phyloP scores from a whole-genome alignment of 2,888 invertebrate species.

The Himalopsyche tibetana region DNA sequence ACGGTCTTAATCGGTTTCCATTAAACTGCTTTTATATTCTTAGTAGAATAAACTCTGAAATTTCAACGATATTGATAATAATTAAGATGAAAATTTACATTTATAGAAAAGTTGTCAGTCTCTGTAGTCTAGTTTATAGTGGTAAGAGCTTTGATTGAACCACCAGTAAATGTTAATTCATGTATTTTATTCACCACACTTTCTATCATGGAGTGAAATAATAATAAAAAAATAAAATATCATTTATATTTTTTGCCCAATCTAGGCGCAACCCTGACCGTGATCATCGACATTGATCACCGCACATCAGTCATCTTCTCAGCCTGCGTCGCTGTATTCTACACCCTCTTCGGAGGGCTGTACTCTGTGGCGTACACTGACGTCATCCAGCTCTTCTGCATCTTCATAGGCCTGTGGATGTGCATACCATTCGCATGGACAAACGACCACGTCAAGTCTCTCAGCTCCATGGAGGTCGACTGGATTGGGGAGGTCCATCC shows the following conservation, averaged over 20 bases:
- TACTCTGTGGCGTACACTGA: constrained; percentile 99
- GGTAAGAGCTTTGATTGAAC: too few relatives aligned
- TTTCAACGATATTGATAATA: too few relatives aligned
- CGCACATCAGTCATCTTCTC: constrained; percentile 95
- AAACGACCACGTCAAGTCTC: constrained; percentile 89
- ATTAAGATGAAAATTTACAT: too few relatives aligned
- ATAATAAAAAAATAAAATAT: too few relatives aligned
- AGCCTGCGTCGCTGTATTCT: constrained; percentile 96
- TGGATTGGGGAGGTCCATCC: constrained; percentile 91
- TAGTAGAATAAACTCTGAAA: too few relatives aligned
- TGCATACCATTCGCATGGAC: constrained; percentile 97
- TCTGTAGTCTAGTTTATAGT: too few relatives aligned
- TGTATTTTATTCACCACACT: too few relatives aligned
- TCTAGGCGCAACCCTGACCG: constrained; percentile 95
- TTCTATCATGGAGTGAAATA: too few relatives aligned
- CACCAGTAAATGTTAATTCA: too few relatives aligned
- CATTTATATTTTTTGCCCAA: neutral
- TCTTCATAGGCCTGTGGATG: constrained; percentile 98
- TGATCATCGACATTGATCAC: constrained; percentile 97
- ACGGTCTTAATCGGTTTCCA: too few relatives aligned
- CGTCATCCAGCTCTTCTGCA: constrained; percentile 98
- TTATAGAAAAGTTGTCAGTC: too few relatives aligned
- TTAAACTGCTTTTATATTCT: too few relatives aligned
- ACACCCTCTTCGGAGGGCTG: constrained; percentile 97
- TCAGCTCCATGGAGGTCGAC: constrained; percentile 89